These are phyloP conservation scores for Smittia sp. DNA, from an alignment of 2,888 invertebrate species.

Conservation along the genomic window DNA sequence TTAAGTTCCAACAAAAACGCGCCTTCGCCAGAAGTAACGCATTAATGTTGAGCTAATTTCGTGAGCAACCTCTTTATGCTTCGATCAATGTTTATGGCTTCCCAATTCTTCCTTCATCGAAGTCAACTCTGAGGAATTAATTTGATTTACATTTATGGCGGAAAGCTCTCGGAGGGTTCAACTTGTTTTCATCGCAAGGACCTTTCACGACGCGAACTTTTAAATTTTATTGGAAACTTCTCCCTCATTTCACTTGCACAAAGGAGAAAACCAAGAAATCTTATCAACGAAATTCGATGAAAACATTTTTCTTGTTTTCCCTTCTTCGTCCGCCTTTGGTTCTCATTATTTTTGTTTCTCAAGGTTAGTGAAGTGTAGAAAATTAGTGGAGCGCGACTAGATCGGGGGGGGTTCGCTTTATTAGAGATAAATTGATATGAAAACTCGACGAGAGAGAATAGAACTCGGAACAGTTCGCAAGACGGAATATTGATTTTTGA, in stretches of 20 bases:
- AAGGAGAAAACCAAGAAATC: not conserved
- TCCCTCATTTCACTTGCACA: not conserved
- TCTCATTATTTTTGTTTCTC: slow-evolving; percentile 8
- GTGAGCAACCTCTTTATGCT: no score
- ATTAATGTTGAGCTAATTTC: no score
- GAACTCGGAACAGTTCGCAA: not conserved
- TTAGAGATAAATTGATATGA: not conserved
- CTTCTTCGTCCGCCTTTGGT: not conserved
- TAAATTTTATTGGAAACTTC: not conserved
- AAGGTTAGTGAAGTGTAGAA: not conserved
- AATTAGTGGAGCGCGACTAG: not conserved
- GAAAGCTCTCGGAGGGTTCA: not conserved
- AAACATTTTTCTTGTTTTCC: not conserved
- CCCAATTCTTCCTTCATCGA: no score
- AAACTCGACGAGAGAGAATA: slow-evolving; percentile 5
- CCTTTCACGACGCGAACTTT: not conserved
- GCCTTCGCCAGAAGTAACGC: no score
- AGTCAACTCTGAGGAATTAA: no score
- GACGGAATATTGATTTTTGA: slow-evolving; percentile 8
- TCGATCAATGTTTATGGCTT: no score
- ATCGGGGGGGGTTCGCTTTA: not conserved
- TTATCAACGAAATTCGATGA: not conserved
- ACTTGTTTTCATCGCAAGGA: not conserved
- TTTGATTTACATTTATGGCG: no score
- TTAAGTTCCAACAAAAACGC: no score